A percentile compares a stretch with the other conserved stretches of the same genome.
Evolutionary conservation across 2,113 vertebrate species (phyloP).

Genomic region (Mohoua ochrocephala): DNA sequence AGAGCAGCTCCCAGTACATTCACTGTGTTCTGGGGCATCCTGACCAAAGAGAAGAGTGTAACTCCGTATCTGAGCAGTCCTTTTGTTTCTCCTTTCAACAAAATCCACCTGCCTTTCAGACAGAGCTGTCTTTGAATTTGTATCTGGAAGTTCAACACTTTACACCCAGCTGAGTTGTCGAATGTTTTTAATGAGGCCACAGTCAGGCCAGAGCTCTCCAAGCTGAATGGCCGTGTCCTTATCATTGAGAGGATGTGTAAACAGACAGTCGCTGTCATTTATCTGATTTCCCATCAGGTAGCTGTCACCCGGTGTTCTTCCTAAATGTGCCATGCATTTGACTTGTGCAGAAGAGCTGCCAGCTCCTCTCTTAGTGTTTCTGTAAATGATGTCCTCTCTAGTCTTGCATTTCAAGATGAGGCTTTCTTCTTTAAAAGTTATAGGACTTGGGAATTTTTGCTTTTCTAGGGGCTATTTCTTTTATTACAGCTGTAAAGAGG

Average conservation of each 20-base stretch:
- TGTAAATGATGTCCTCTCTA: not conserved
- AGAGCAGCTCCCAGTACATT: not conserved
- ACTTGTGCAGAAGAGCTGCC: not conserved
- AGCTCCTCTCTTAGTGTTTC: not conserved
- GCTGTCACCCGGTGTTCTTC: not conserved
- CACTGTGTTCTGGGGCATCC: not conserved
- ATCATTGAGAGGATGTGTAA: slow-evolving; percentile 21
- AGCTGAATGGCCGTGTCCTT: not conserved
- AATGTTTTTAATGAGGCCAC: slow-evolving; percentile 35
- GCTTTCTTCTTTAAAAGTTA: not conserved
- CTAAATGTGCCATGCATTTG: not conserved
- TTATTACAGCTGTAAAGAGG: not conserved
- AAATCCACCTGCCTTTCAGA: not conserved
- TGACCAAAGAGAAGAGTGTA: not conserved
- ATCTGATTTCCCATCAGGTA: slow-evolving; percentile 34
- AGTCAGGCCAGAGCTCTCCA: not conserved
- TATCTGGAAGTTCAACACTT: not conserved
- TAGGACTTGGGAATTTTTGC: not conserved
- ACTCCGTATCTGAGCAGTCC: not conserved
- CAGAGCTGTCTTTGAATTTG: not conserved
- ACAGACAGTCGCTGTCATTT: not conserved
- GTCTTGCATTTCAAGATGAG: not conserved
- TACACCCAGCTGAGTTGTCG: not conserved
- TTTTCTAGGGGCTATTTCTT: slow-evolving; percentile 12
- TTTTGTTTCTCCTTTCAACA: not conserved